Percentiles rank a stretch among this genome's conserved stretches.
Conservation (phyloP, 35 echinoderm and acorn worm genomes). For the Heliocidaris erythrogramma region DNA sequence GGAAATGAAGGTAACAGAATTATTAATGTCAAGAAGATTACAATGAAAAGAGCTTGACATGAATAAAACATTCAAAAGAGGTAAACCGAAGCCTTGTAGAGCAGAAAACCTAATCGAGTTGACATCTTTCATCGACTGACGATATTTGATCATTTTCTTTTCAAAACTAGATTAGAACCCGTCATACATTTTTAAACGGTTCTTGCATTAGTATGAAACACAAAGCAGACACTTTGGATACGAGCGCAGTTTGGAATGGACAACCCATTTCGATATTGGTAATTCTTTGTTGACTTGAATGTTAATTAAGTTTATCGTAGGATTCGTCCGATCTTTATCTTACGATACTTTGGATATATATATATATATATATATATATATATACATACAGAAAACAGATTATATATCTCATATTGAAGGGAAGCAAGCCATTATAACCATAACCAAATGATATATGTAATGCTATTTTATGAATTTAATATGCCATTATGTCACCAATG, state of each 20-base stretch:
- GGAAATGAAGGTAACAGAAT: not conserved
- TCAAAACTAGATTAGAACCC: not conserved
- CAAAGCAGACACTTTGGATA: not conserved
- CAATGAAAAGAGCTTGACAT: not conserved
- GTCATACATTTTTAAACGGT: not conserved
- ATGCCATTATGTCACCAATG: too few species aligned
- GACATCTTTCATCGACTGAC: not conserved
- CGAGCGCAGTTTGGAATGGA: not conserved
- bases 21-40: not conserved
- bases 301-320: not conserved
- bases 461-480: too few species aligned
- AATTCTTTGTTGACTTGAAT: not conserved
- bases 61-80: not conserved
- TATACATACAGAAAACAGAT: too few species aligned
- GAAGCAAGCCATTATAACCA: too few species aligned
- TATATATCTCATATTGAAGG: too few species aligned
- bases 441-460: too few species aligned
- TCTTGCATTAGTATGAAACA: not conserved
- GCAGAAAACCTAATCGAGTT: not conserved
- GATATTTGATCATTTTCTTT: constrained; percentile 7
- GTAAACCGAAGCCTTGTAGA: not conserved
- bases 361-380: too few species aligned
- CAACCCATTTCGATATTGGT: not conserved
- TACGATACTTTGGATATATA: too few species aligned
- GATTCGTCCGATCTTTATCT: too few species aligned